A percentile compares a stretch with the other conserved stretches of the same genome.
phyloP scores from a whole-genome alignment of 2,888 invertebrate species.

The Strigamia crassipes region DNA sequence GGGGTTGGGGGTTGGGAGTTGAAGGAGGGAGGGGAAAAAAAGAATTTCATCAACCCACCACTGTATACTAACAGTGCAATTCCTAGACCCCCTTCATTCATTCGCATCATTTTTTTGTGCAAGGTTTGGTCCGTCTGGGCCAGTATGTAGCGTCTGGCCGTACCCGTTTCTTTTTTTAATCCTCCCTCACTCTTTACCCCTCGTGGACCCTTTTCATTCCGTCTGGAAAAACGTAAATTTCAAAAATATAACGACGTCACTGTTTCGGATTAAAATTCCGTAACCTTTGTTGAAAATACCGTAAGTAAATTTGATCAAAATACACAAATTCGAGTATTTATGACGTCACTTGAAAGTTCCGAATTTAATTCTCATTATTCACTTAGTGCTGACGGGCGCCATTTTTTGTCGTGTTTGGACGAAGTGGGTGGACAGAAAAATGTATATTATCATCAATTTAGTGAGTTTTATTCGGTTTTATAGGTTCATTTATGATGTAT shows the following conservation, averaged over 20 bases:
- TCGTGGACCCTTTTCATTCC: not conserved
- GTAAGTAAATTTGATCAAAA: not conserved
- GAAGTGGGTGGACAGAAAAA: no score
- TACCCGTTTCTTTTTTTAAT: conserved; percentile 20
- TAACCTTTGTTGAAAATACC: not conserved
- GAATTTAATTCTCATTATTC: not conserved
- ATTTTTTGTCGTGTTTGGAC: no score
- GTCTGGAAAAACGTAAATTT: not conserved
- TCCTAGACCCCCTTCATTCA: not conserved
- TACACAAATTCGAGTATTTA: not conserved
- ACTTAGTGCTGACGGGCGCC: not conserved
- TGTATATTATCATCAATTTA: no score
- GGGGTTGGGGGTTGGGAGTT: not conserved
- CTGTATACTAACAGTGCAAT: not conserved
- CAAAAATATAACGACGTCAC: not conserved
- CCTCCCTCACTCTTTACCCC: conserved; percentile 3
- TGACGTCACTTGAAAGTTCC: not conserved
- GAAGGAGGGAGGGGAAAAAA: not conserved
- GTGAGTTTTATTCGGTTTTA: no score
- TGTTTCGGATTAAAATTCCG: not conserved
- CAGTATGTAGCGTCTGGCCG: not conserved
- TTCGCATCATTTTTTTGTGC: not conserved
- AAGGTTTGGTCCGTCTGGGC: not conserved
- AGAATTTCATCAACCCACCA: conserved; percentile 21
- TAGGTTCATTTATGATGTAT: no score